These are phyloP conservation scores for Rhabdomys pumilio DNA, from an alignment of 2,797 vertebrate genomes.

Conservation along the genomic window DNA sequence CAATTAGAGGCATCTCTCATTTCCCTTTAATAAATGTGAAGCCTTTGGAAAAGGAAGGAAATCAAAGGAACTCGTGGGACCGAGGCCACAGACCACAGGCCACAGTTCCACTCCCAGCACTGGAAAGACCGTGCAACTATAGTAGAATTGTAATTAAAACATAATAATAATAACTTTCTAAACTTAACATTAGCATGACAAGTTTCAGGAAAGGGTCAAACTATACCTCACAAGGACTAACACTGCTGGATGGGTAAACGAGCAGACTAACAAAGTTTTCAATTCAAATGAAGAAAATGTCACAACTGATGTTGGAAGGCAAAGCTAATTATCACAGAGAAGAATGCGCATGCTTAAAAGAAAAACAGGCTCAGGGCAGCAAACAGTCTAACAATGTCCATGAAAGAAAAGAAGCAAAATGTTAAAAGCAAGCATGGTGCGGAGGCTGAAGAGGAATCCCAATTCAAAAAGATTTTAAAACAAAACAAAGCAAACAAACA, in stretches of 20 bases:
- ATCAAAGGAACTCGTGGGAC: not conserved
- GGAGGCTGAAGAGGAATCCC: not conserved
- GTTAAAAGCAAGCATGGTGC: not conserved
- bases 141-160: constrained; percentile 11
- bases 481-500: not conserved
- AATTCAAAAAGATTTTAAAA: not conserved
- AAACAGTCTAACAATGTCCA: constrained; percentile 1
- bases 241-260: constrained; percentile 20
- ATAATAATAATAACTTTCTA: not conserved
- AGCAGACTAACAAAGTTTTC: constrained; percentile 35
- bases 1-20: constrained; percentile 1
- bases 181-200: not conserved
- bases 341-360: constrained; percentile 32
- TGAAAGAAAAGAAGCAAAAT: not conserved
- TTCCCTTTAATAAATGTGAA: constrained; percentile 44
- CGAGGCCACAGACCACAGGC: not conserved
- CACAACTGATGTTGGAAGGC: constrained; percentile 37
- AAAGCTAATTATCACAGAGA: constrained; percentile 41
- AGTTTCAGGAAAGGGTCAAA: constrained; percentile 37
- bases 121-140: not conserved
- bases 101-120: not conserved
- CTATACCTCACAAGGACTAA: not conserved
- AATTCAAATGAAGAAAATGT: constrained; percentile 57
- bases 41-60: constrained; percentile 51
- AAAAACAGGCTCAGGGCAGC: not conserved